phyloP scores from a whole-genome alignment of 2,888 invertebrate species.

The Hipparchia semele region DNA sequence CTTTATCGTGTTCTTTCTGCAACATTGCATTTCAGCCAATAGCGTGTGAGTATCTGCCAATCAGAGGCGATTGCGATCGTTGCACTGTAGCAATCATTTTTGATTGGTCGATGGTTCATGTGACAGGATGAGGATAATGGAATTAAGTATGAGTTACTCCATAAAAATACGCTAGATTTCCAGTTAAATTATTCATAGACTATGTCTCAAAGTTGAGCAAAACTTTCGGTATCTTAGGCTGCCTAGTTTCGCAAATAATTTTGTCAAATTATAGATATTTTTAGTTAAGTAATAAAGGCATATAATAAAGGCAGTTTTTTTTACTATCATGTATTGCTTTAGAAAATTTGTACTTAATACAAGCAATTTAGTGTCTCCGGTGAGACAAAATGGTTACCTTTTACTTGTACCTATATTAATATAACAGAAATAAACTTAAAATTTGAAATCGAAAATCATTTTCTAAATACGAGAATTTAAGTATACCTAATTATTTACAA shows the following conservation, averaged over 20 bases:
- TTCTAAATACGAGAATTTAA: neutral
- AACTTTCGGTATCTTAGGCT: neutral
- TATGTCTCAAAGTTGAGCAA: conserved; percentile 1
- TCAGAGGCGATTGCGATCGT: too few species aligned
- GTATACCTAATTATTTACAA: neutral
- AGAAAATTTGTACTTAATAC: conserved; percentile 22
- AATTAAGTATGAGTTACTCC: conserved; percentile 5
- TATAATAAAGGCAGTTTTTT: conserved; percentile 11
- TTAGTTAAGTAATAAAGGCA: conserved; percentile 8
- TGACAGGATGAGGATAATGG: too few species aligned
- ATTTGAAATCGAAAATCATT: neutral
- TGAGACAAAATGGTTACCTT: neutral
- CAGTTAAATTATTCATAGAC: neutral
- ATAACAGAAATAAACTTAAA: neutral
- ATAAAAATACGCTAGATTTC: conserved; percentile 5
- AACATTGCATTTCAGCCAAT: too few species aligned
- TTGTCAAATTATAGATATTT: neutral
- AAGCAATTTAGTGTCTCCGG: neutral
- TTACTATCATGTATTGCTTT: conserved; percentile 18
- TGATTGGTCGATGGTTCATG: too few species aligned
- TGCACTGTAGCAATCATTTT: too few species aligned
- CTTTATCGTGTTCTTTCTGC: too few species aligned
- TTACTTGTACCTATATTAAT: neutral
- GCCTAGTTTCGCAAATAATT: neutral
- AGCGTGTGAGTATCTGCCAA: too few species aligned